Base-by-base conservation (phyloP, 2,113 vertebrate species). In the Grammomys dolichurus region DNA sequence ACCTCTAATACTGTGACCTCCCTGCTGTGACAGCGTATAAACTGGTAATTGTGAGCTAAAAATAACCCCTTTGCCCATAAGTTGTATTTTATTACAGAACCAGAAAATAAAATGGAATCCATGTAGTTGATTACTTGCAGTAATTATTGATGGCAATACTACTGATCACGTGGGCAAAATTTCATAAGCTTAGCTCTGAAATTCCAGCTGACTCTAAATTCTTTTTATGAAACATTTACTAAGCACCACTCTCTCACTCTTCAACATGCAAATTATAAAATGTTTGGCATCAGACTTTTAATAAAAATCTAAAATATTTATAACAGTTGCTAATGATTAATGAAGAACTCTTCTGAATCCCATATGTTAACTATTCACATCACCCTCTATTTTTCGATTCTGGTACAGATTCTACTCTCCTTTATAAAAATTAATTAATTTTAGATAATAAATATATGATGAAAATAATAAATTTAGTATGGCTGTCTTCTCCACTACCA, bases 291-390 rank as follows among this genome's bases (percentile, higher is more conserved):
- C 94, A 81, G 48, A 97, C 89, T 94, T 96, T 93, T 97, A 97
- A 97, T 97, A 98, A 97, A 97, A 97, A 89, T 97, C 94, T 97
- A 97, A 97, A 98, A 97, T 98, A 98, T 97, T 97, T 98, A 97
- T 91, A 97, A 95, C 82, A 96, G 93, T 97, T 98, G 94, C 96
- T 98, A 98, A 98, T 97, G 97, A 97, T 97, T 97, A 98, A 97
- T 96, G 95, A 96, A 91, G 89, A 96, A 76, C 51, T 96, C 95
- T 96, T 97, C 77, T 89, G 63, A 97, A 97, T 84, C 97, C 95
- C 97, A 97, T 98, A 97, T 96, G 97, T 98, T 98, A 98, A 98
- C 98, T 98, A 98, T 98, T 98, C 98, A 98, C 97, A 96, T 97
- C 96, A 98, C 97, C 91, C 96, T 97, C 94, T 96, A 98, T 98